Conservation (phyloP, 2,797 vertebrate genomes). For the Bucorvus abyssinicus region DNA sequence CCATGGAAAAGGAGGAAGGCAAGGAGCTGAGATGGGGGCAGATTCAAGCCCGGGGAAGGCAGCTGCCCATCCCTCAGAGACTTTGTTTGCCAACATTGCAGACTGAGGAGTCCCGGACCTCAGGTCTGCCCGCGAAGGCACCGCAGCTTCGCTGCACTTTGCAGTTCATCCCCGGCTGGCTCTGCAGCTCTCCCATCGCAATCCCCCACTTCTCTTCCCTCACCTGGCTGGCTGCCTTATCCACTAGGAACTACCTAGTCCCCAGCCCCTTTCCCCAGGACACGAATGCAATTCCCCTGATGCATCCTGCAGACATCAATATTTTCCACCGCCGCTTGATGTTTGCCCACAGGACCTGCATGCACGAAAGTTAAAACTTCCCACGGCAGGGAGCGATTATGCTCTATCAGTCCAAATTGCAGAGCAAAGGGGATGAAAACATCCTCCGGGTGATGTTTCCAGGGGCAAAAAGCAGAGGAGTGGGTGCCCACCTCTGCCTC, state of each 20-base stretch:
- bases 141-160: background rate
- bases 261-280: background rate
- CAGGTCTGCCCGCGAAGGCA: background rate
- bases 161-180: background rate
- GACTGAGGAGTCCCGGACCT: conserved; percentile 11
- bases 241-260: background rate
- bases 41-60: background rate
- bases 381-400: background rate
- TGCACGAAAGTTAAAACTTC: conserved; percentile 64
- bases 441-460: background rate
- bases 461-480: background rate
- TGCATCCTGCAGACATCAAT: background rate
- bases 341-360: conserved; percentile 53
- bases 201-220: background rate
- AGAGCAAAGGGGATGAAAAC: background rate
- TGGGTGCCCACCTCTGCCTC: background rate
- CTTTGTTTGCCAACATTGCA: conserved; percentile 24
- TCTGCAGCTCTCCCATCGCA: background rate
- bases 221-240: background rate
- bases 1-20: background rate
- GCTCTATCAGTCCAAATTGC: background rate
- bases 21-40: background rate
- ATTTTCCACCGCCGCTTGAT: background rate
- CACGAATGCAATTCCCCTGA: background rate
- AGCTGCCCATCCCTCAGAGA: background rate